Conservation (phyloP, 2,113 vertebrate genomes). For the Phylloscopus whistleri region DNA sequence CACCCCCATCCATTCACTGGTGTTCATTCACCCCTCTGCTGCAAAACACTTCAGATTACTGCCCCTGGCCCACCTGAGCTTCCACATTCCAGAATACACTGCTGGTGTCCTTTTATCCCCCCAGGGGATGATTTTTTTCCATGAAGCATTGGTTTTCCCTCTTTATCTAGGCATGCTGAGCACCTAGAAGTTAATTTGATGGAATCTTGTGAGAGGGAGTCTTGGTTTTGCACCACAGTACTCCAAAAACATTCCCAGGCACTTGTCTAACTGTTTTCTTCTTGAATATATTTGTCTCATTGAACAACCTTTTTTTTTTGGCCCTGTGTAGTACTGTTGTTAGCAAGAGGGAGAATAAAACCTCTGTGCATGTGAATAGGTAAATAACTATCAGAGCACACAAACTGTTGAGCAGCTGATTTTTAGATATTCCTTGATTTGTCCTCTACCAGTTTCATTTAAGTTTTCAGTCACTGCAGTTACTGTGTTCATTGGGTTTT, state of each 20-base stretch:
- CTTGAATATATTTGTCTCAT: not conserved
- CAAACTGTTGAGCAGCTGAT: not conserved
- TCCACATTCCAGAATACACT: not conserved
- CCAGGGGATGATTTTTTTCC: not conserved
- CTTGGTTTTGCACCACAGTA: not conserved
- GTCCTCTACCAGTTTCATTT: not conserved
- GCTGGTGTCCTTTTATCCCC: not conserved
- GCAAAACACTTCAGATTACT: not conserved
- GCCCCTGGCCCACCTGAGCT: not conserved
- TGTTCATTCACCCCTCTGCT: not conserved
- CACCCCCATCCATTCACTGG: not conserved
- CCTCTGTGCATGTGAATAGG: not conserved
- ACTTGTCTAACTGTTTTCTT: not conserved
- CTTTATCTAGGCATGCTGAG: not conserved
- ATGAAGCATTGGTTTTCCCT: not conserved
- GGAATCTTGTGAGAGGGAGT: not conserved
- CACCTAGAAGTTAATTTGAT: not conserved
- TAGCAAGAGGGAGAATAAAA: not conserved
- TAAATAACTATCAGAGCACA: not conserved
- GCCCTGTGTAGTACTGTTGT: not conserved
- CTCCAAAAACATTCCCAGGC: not conserved
- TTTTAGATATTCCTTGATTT: not conserved
- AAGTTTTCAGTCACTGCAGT: not conserved
- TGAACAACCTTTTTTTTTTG: not conserved
- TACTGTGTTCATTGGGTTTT: not conserved